These are phyloP conservation scores for Beris morrisii DNA, from an alignment of 2,888 invertebrate species.

Conservation along the genomic window DNA sequence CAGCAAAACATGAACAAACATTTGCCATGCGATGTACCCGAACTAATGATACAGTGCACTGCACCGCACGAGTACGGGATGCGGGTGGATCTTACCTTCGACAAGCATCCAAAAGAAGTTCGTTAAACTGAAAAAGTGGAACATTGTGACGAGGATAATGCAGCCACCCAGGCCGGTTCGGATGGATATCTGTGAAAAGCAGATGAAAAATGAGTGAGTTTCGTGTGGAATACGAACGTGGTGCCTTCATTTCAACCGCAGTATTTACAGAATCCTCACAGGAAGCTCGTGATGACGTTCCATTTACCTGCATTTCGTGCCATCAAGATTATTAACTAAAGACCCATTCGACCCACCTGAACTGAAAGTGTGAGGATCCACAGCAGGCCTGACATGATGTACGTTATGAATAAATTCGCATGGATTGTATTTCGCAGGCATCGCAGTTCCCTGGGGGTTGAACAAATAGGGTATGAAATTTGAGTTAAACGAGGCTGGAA, in stretches of 20 bases:
- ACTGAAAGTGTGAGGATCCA: conserved; percentile 84
- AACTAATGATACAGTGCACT: not conserved
- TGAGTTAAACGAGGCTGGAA: not conserved
- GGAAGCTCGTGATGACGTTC: no score
- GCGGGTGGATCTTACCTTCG: conserved; percentile 67
- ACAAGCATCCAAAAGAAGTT: conserved; percentile 99
- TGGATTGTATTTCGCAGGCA: conserved; percentile 93
- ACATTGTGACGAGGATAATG: conserved; percentile 73
- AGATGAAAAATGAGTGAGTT: not conserved
- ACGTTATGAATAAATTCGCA: conserved; percentile 90
- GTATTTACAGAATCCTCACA: no score
- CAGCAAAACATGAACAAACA: conserved; percentile 18
- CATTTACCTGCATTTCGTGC: no score
- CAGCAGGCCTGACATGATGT: conserved; percentile 82
- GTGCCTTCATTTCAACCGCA: not conserved
- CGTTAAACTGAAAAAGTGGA: conserved; percentile 89
- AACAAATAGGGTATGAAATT: conserved; percentile 10
- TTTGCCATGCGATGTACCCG: not conserved
- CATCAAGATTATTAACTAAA: no score
- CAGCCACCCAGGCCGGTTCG: conserved; percentile 57
- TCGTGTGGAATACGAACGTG: not conserved
- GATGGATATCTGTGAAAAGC: conserved; percentile 61
- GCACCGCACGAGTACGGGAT: not conserved
- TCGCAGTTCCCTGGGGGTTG: conserved; percentile 74
- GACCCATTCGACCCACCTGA: conserved; percentile 60